phyloP scores from a whole-genome alignment of 1,140 invertebrate genomes.

The Cheumatopsyche charites region DNA sequence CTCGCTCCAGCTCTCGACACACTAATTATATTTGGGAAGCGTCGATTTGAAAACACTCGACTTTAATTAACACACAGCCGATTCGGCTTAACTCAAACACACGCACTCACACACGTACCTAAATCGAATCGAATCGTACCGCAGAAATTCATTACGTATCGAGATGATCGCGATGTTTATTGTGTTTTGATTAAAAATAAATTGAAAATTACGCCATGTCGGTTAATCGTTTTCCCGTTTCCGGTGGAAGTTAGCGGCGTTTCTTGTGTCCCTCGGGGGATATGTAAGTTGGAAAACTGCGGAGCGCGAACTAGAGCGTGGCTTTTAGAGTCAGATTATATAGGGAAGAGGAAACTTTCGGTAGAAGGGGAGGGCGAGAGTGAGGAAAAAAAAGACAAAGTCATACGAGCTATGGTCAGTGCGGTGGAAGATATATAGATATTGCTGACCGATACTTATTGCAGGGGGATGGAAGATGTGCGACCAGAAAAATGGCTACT shows the following conservation, averaged over 20 bases:
- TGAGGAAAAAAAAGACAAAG: conserved; percentile 18
- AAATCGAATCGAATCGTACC: too few relatives aligned
- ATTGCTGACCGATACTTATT: conserved; percentile 37
- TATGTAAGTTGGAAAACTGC: conserved; percentile 39
- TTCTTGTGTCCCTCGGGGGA: conserved; percentile 14
- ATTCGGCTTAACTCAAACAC: too few relatives aligned
- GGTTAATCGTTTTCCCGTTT: conserved; percentile 41
- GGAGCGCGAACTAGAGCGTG: conserved; percentile 1
- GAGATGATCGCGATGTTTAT: too few relatives aligned
- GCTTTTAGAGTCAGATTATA: conserved; percentile 17
- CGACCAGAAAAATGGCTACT: neutral
- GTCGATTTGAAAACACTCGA: neutral
- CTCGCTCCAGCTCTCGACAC: neutral
- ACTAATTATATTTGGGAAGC: conserved; percentile 13
- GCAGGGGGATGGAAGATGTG: neutral
- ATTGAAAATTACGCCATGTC: neutral
- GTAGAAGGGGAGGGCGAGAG: conserved; percentile 10
- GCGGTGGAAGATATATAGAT: conserved; percentile 31
- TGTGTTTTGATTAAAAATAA: neutral
- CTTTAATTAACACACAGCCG: neutral
- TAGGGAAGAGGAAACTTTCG: conserved; percentile 10
- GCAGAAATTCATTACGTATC: too few relatives aligned
- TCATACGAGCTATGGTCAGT: conserved; percentile 1
- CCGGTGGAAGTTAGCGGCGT: conserved; percentile 31
- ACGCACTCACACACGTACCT: too few relatives aligned